These are phyloP conservation scores for Microtus agrestis DNA, from an alignment of 2,797 vertebrate species.

Conservation along the genomic window DNA sequence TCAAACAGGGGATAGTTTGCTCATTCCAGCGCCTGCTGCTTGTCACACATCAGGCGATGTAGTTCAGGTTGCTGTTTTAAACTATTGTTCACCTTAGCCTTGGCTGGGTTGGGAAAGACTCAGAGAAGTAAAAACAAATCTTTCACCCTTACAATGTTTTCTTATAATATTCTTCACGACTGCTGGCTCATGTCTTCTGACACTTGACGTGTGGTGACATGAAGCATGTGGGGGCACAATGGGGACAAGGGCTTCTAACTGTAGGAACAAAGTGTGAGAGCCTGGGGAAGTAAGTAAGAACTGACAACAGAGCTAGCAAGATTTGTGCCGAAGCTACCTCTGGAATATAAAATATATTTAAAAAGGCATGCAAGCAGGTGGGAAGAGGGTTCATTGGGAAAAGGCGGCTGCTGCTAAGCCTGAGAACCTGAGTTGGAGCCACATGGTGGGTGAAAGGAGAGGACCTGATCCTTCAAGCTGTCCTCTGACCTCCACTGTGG, in stretches of 20 bases:
- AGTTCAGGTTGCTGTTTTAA: constrained; percentile 17
- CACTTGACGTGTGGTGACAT: background rate
- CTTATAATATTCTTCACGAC: background rate
- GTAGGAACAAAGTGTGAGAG: background rate
- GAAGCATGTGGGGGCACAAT: background rate
- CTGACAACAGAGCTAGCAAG: background rate
- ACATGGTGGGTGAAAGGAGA: background rate
- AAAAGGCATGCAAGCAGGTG: background rate
- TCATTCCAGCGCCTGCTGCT: background rate
- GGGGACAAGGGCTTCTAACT: constrained; percentile 10
- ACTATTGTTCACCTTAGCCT: constrained; percentile 14
- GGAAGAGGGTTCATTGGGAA: background rate
- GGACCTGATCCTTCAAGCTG: background rate
- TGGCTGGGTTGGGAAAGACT: constrained; percentile 17
- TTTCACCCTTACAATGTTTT: constrained; percentile 4
- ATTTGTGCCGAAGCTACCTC: background rate
- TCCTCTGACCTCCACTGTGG: background rate
- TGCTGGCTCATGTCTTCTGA: constrained; percentile 32
- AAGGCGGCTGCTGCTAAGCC: too few species aligned
- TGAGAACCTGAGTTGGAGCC: background rate
- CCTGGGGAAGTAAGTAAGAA: background rate
- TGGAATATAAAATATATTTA: background rate
- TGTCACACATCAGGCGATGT: background rate
- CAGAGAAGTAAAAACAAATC: constrained; percentile 43
- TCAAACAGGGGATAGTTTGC: background rate